Evolutionary conservation across 2,888 invertebrate species (phyloP).

Genomic region (Aplocera efformata): DNA sequence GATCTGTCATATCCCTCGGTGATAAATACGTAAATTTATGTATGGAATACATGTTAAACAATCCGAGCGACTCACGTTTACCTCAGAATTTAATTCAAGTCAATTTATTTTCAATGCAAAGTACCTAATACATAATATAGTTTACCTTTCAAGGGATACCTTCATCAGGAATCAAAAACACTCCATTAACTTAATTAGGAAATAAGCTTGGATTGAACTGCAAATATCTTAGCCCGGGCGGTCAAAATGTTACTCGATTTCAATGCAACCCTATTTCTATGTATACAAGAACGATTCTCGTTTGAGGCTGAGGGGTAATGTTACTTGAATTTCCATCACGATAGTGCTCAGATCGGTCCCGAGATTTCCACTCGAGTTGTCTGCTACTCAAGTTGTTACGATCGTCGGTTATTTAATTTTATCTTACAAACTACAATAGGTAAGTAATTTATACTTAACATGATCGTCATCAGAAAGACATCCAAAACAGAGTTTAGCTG

Average conservation of each 20-base stretch:
- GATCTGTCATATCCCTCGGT: too few relatives aligned
- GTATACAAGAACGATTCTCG: slow-evolving; percentile 21
- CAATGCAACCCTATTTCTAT: slow-evolving; percentile 7
- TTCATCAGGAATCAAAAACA: slow-evolving; percentile 24
- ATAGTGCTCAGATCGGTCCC: slow-evolving; percentile 37
- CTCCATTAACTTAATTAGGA: slow-evolving; percentile 29
- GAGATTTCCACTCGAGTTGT: slow-evolving; percentile 36
- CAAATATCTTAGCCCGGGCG: slow-evolving; percentile 8
- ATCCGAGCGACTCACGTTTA: too few relatives aligned
- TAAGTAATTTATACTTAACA: too few relatives aligned
- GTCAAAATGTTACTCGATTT: not conserved
- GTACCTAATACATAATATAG: not conserved
- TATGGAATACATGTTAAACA: too few relatives aligned
- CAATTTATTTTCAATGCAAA: too few relatives aligned
- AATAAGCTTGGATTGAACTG: slow-evolving; percentile 22
- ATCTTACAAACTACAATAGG: too few relatives aligned
- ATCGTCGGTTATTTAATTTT: slow-evolving; percentile 18
- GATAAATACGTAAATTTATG: too few relatives aligned
- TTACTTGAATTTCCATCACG: slow-evolving; percentile 34
- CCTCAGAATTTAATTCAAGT: too few relatives aligned
- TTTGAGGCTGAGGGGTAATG: slow-evolving; percentile 20
- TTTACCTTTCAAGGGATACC: slow-evolving; percentile 6
- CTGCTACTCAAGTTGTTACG: slow-evolving; percentile 28
- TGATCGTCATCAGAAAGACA: too few relatives aligned
- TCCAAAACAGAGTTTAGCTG: too few relatives aligned